Conservation (phyloP, 2,888 invertebrate species). For the Leptinotarsa peninsularis region DNA sequence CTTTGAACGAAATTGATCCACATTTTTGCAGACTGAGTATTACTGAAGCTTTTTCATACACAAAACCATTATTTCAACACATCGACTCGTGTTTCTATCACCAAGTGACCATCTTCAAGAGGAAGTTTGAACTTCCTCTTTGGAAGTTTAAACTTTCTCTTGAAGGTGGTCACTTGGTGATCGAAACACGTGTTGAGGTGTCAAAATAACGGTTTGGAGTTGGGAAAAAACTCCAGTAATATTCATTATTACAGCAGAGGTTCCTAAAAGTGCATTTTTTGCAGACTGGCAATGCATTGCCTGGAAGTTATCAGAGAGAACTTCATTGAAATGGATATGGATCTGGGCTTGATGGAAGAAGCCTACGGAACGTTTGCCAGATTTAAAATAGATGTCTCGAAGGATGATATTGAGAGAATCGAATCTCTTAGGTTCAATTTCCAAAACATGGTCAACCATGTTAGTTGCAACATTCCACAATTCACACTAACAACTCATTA, state of each 20-base stretch:
- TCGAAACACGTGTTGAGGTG: too few relatives aligned
- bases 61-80: too few relatives aligned
- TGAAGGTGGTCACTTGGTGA: too few relatives aligned
- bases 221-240: too few relatives aligned
- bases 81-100: too few relatives aligned
- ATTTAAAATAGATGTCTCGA: slow-evolving; percentile 76
- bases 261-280: background rate
- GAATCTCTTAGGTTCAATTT: slow-evolving; percentile 84
- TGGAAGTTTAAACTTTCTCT: too few relatives aligned
- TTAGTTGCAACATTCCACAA: slow-evolving; percentile 60
- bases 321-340: slow-evolving; percentile 84
- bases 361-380: slow-evolving; percentile 79
- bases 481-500: background rate
- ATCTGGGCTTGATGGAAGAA: slow-evolving; percentile 81
- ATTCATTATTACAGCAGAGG: too few relatives aligned
- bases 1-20: background rate
- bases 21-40: slow-evolving; percentile 65
- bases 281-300: slow-evolving; percentile 82
- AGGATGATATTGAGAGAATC: slow-evolving; percentile 84
- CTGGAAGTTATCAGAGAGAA: slow-evolving; percentile 80
- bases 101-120: too few relatives aligned
- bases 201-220: too few relatives aligned
- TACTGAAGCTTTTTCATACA: too few relatives aligned
- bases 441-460: slow-evolving; percentile 79
- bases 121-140: too few relatives aligned